phyloP scores from a whole-genome alignment of 2,797 vertebrate genomes.

The Schizothorax lantsangensis region DNA sequence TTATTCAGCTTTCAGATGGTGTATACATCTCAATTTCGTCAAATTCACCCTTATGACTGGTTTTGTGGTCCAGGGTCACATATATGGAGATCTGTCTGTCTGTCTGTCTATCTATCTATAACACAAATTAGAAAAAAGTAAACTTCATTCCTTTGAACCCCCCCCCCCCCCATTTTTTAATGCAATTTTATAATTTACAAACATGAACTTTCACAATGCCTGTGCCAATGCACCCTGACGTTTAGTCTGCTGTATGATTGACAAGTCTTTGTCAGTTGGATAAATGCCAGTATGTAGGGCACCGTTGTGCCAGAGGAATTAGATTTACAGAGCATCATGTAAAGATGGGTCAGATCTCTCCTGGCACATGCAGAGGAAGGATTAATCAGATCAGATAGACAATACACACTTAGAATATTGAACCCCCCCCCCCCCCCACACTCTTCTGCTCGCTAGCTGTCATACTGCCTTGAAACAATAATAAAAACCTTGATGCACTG shows the following conservation, averaged over 20 bases:
- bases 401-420: constrained; percentile 16
- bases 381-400: constrained; percentile 34
- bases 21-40: no score
- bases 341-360: constrained; percentile 29
- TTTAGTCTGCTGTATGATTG: constrained; percentile 30
- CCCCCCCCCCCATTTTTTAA: background rate
- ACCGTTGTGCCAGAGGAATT: constrained; percentile 38
- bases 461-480: constrained; percentile 11
- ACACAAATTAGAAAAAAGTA: background rate
- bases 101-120: no score
- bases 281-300: constrained; percentile 72
- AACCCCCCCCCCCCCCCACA: background rate
- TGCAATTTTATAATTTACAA: background rate
- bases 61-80: no score
- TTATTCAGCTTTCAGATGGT: no score
- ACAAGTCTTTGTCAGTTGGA: constrained; percentile 30
- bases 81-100: no score
- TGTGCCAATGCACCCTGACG: background rate
- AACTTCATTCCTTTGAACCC: background rate
- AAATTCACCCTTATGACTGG: no score
- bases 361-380: background rate
- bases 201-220: background rate
- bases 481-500: constrained; percentile 1
- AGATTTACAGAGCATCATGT: constrained; percentile 30
- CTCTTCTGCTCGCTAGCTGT: background rate